Conservation (phyloP, 2,113 vertebrate genomes). For the Salvator merianae region DNA sequence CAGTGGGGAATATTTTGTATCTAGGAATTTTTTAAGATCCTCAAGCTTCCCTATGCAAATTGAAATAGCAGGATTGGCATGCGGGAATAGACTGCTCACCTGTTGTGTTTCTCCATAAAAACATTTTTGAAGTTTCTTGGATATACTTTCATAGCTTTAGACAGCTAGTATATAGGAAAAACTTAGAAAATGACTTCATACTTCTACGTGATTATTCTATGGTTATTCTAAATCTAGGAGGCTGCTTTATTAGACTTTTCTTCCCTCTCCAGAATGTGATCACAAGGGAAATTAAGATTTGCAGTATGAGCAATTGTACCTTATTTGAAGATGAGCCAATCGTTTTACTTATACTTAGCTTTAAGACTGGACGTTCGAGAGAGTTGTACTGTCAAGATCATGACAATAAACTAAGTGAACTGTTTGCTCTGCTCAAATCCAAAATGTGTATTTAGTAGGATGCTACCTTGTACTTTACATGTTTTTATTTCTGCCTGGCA, state of each 20-base stretch:
- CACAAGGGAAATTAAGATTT: neutral
- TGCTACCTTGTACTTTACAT: neutral
- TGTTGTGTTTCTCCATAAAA: no score
- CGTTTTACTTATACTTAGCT: no score
- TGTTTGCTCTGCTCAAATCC: neutral
- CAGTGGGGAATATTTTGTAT: no score
- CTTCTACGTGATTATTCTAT: neutral
- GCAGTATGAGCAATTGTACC: neutral
- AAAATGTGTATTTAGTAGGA: neutral
- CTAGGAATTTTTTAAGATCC: no score
- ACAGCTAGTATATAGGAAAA: no score
- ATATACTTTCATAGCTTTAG: no score
- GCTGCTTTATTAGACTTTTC: constrained; percentile 7
- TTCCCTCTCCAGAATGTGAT: neutral
- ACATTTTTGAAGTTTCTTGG: no score
- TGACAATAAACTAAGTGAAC: neutral
- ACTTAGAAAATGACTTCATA: no score
- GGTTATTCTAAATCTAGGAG: neutral
- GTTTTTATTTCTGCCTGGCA: no score
- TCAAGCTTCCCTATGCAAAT: no score
- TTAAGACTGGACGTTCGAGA: neutral
- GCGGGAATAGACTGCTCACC: no score
- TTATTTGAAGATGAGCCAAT: neutral
- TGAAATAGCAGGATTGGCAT: no score
- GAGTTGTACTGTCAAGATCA: neutral